Base-by-base conservation (phyloP, 1,140 invertebrate genomes). In the Drosophila burlai region DNA sequence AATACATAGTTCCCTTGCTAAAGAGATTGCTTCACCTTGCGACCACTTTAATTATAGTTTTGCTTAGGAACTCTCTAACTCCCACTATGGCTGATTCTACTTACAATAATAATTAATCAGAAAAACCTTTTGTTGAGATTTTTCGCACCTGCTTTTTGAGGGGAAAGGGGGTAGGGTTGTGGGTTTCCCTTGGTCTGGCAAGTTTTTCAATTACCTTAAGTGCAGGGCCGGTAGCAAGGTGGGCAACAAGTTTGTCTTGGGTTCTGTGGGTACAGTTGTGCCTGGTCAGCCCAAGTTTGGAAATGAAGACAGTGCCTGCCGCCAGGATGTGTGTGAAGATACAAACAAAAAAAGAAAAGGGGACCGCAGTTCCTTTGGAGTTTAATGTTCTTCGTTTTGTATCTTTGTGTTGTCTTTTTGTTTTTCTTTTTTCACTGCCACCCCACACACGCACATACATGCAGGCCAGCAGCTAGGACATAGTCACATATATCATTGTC, bases 401-500 rank as follows among this genome's bases (percentile, higher is more conserved):
- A 64, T 85, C 73, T 81, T 68, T 85, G 74, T 66, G 78, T 85
- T 71, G 31, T 38, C 38, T 42, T 26, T n/a, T 43, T 42, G n/a
- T 40, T 54, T 58, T 64, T 76, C 66, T 65, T 76, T 76, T 62
- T 76, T 62, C 16, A 42, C 62, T 66, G 34, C 64, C 69, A 42
- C 65, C 15, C 11, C 9, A 0, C 54, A 60, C 55, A 75, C 57
- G 67, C 65, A 78, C 49, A 65, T 38, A 57, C 29, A 66, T 34
- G 43, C 46, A 66, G 38, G 49, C 60, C 61, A 75, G 54, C 63
- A 69, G 61, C 80, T 57, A 71, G 72, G 72, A 83, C 67, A 81
- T 80, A 84, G 86, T 84, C 84, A 81, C 85, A 89, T 89, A 89
- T 89, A 89, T 89, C 84, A 89, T 89, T 89, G 84, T 89, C 84